Conservation (phyloP, 2,888 invertebrate species). For the Metallyticus violacea region DNA sequence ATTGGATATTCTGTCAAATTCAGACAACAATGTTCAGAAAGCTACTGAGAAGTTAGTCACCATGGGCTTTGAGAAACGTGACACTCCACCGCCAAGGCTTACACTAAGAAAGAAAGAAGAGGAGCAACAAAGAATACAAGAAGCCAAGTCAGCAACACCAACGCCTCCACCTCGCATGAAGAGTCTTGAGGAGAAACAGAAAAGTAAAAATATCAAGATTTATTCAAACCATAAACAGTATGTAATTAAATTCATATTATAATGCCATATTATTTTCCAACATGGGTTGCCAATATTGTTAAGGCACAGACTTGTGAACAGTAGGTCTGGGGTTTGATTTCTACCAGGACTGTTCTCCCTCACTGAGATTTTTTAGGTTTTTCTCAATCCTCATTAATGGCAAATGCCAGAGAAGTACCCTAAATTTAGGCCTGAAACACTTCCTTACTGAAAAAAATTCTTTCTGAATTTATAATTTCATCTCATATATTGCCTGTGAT, state of each 20-base stretch:
- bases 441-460: too few relatives aligned
- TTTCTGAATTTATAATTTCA: too few relatives aligned
- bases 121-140: conserved; percentile 38
- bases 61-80: conserved; percentile 80
- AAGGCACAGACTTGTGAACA: too few relatives aligned
- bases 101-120: conserved; percentile 51
- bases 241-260: neutral
- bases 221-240: neutral
- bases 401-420: too few relatives aligned
- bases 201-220: conserved; percentile 55
- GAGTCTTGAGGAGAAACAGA: conserved; percentile 65
- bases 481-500: too few relatives aligned
- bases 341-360: too few relatives aligned
- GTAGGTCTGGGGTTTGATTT: too few relatives aligned
- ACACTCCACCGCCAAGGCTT: conserved; percentile 57
- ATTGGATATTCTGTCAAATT: conserved; percentile 76
- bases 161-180: conserved; percentile 63
- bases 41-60: conserved; percentile 76
- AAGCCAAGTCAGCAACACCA: conserved; percentile 43
- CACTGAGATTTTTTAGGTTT: too few relatives aligned
- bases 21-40: conserved; percentile 87
- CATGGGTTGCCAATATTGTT: neutral
- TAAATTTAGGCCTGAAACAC: too few relatives aligned
- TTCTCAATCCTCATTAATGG: too few relatives aligned
- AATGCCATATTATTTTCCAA: neutral